phyloP scores from a whole-genome alignment of 2,797 vertebrate species.

The Brachymystax lenok region DNA sequence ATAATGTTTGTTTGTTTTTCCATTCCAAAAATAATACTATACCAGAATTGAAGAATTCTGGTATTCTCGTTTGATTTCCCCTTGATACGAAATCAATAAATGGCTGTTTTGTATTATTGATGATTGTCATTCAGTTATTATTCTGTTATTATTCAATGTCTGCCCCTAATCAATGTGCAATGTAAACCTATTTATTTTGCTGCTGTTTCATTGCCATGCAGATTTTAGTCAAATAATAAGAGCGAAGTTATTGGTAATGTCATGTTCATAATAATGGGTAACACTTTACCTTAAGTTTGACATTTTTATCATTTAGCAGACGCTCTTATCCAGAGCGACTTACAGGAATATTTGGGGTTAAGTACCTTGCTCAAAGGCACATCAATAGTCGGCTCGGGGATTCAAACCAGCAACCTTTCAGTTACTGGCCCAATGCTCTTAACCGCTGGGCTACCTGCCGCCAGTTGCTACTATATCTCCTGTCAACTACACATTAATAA shows the following conservation, averaged over 20 bases:
- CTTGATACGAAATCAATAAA: constrained; percentile 64
- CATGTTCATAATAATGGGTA: too few species aligned
- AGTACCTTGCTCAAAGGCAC: too few species aligned
- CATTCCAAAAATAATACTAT: constrained; percentile 37
- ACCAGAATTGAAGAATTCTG: constrained; percentile 38
- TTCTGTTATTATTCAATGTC: constrained; percentile 20
- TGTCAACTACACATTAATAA: too few species aligned
- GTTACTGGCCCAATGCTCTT: too few species aligned
- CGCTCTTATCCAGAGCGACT: too few species aligned
- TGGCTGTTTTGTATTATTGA: constrained; percentile 55
- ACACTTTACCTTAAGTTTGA: too few species aligned
- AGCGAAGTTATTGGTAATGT: background rate
- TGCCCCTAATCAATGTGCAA: background rate
- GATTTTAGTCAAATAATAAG: background rate
- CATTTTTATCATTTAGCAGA: too few species aligned
- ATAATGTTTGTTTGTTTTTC: constrained; percentile 44
- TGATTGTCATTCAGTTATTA: constrained; percentile 16
- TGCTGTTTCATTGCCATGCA: background rate
- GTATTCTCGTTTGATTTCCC: constrained; percentile 43
- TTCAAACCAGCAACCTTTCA: too few species aligned
- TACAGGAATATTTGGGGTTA: too few species aligned
- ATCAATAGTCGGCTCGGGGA: too few species aligned
- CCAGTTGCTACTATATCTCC: too few species aligned
- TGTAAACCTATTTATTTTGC: background rate
- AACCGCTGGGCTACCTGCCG: too few species aligned